Conservation (phyloP, 1,140 invertebrate species). For the Leptinotarsa lineolata region DNA sequence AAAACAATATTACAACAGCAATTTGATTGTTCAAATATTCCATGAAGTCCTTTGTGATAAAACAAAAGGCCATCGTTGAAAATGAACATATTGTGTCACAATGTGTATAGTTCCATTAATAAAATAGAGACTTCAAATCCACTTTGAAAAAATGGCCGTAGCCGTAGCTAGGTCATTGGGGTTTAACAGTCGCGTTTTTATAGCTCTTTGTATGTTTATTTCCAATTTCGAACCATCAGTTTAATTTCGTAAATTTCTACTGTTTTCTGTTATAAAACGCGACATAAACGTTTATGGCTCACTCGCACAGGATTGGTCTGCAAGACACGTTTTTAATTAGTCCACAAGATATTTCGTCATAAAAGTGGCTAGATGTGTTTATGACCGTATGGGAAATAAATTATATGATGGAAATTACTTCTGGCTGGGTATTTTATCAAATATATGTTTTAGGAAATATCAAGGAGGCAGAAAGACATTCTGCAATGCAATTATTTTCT, state of each 20-base stretch:
- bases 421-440: too few relatives aligned
- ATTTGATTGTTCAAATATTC: background rate
- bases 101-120: background rate
- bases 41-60: background rate
- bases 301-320: background rate
- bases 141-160: background rate
- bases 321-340: conserved; percentile 6
- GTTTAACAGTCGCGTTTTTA: background rate
- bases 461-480: too few relatives aligned
- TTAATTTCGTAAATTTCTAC: background rate
- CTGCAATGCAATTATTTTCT: too few relatives aligned
- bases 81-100: background rate
- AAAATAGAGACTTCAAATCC: background rate
- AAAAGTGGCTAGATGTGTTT: background rate
- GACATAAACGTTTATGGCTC: background rate
- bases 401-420: background rate
- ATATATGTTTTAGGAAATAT: too few relatives aligned
- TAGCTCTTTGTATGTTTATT: conserved; percentile 5
- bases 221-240: conserved; percentile 2
- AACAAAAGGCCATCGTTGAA: background rate
- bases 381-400: background rate
- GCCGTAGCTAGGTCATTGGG: background rate
- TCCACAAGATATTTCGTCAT: background rate
- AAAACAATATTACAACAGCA: too few relatives aligned
- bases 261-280: conserved; percentile 3